Evolutionary conservation across 2,888 invertebrate species (phyloP).

Genomic region (Gandaritis pyraliata): DNA sequence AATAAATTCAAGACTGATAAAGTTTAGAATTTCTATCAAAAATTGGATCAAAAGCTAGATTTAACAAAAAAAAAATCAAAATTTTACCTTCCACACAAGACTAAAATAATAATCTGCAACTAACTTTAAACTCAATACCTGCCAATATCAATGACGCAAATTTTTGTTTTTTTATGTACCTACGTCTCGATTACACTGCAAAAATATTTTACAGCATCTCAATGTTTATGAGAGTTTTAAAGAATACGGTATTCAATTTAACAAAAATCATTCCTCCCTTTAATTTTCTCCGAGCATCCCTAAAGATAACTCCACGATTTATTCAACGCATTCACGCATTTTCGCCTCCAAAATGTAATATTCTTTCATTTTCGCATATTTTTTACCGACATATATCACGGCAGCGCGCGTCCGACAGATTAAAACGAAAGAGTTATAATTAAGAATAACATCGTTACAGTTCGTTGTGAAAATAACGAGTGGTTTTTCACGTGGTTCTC

Average conservation of each 20-base stretch:
- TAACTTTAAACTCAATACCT: no score
- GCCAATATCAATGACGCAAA: no score
- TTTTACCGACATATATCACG: conserved; percentile 29
- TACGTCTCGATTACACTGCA: background rate
- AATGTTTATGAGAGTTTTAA: background rate
- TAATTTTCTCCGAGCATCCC: conserved; percentile 24
- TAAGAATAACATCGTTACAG: conserved; percentile 34
- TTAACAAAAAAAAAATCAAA: no score
- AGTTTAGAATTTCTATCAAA: no score
- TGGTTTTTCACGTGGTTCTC: background rate
- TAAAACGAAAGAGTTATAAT: conserved; percentile 35
- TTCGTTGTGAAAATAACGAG: conserved; percentile 33
- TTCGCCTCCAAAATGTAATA: conserved; percentile 27
- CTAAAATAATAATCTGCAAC: no score
- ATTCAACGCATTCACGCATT: conserved; percentile 29
- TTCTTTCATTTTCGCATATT: conserved; percentile 24
- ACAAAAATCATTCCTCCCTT: conserved; percentile 9
- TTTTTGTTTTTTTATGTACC: no score
- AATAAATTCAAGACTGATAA: no score
- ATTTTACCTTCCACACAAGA: no score
- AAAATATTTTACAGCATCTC: background rate
- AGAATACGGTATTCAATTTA: conserved; percentile 12
- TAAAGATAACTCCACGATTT: conserved; percentile 27
- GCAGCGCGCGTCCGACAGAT: conserved; percentile 20
- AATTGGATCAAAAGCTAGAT: no score